phyloP scores from a whole-genome alignment of 2,888 invertebrate genomes.

The Balanococcus diminutus region DNA sequence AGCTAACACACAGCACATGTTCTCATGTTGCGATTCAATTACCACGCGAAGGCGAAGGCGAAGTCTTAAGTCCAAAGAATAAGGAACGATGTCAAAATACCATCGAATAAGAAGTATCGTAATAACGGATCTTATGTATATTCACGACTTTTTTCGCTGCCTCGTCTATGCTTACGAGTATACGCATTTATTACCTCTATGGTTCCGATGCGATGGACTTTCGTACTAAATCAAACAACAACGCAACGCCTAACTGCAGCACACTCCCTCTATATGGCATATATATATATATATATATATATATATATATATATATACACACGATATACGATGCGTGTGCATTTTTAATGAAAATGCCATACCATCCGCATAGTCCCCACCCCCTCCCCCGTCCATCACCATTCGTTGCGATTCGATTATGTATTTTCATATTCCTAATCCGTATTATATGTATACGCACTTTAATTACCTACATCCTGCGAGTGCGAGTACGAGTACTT shows the following conservation, averaged over 20 bases:
- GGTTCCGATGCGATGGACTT: background rate
- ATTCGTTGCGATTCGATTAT: constrained; percentile 7
- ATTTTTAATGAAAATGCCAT: constrained; percentile 17
- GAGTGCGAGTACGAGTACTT: background rate
- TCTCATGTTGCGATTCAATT: constrained; percentile 4
- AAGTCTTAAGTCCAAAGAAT: no score
- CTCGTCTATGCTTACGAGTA: background rate
- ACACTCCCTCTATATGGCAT: background rate
- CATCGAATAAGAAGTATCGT: constrained; percentile 5
- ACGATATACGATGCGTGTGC: background rate
- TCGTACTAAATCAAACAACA: constrained; percentile 17
- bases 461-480: constrained; percentile 18
- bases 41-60: background rate
- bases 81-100: background rate
- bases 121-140: constrained; percentile 20
- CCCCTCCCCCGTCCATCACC: background rate
- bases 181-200: background rate
- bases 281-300: no score
- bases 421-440: background rate
- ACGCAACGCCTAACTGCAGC: background rate
- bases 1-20: background rate
- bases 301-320: no score
- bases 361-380: background rate
- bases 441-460: background rate
- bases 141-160: constrained; percentile 11